Evolutionary conservation across 2,797 vertebrate species (phyloP), one percentile per base, ranked within the genome.

Genomic region (Gallinago stenura): DNA sequence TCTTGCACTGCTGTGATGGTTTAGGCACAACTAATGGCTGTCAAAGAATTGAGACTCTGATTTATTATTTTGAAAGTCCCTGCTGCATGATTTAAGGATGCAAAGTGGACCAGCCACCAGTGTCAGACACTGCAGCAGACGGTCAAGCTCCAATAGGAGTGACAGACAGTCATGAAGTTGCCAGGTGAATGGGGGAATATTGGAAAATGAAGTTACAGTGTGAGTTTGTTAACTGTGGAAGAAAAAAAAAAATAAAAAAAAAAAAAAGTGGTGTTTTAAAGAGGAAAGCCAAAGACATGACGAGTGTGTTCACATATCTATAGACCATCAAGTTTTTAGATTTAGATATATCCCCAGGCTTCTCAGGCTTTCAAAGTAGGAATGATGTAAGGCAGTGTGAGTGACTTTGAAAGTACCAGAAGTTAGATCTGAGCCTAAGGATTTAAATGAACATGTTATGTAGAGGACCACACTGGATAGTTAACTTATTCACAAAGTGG

Each of bases 21-120:
- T 91, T 71, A 80, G 64, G 85, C 96, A 85, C 75, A 82, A 85
- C 48, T 56, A 14, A 28, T 54, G 87, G 28, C 68, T 94, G 87
- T 57, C 64, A 93, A 83, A 64, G 31, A 80, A 87, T 51, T 21
- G 51, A 72, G 65, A 66, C 41, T 41, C 48, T 61, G 73, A 85
- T 89, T 85, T 87, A 28, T 48, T 60, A 31, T 77, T 93, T 89
- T 60, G 80, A 64, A 91, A 92, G 43, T 66, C 68, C 35, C 53
- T 83, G 56, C 48, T 83, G 79, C 46, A 88, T 10, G 17, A 50
- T 62, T 90, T 83, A 61, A 94, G 56, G 66, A 50, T 64, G 48
- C 1, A 7, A 96, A 83, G 79, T 80, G 48, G 84, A 82, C 86
- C 89, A 94, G 69, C 28, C 78, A 87, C 71, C 66, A 85, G 46